These are phyloP conservation scores for Atta colombica DNA, from an alignment of 1,140 invertebrate species.

Conservation along the genomic window DNA sequence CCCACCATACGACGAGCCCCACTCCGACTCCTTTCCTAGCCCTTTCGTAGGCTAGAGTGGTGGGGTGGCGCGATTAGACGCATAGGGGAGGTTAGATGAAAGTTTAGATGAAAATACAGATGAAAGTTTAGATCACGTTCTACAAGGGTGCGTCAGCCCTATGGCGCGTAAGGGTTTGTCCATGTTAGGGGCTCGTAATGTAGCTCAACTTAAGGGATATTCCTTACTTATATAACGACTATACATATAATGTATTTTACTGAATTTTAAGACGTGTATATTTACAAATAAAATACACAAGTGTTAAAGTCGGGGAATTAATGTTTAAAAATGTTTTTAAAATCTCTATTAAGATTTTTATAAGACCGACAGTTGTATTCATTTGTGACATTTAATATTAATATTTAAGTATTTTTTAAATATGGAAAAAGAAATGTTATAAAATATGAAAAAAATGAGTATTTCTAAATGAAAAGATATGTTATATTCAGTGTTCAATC, in stretches of 20 bases:
- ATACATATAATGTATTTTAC: background rate
- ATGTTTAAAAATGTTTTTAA: background rate
- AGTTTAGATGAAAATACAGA: constrained; percentile 85
- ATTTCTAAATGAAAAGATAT: background rate
- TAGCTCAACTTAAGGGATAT: background rate
- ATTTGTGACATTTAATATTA: background rate
- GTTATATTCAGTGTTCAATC: background rate
- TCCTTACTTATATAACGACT: constrained; percentile 3
- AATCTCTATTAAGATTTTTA: constrained; percentile 9
- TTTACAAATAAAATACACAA: constrained; percentile 4
- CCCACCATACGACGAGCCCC: constrained; percentile 75
- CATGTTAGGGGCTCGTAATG: background rate
- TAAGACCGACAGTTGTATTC: background rate
- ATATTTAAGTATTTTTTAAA: background rate
- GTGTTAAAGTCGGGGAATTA: background rate
- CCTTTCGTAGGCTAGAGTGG: constrained; percentile 82
- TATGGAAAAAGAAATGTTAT: background rate
- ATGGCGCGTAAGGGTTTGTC: background rate
- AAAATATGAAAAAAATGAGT: background rate
- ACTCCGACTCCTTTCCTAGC: constrained; percentile 72
- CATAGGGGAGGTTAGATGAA: constrained; percentile 84
- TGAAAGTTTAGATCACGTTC: constrained; percentile 82
- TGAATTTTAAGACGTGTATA: constrained; percentile 3
- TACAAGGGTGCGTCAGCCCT: constrained; percentile 75
- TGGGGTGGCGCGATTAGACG: constrained; percentile 80